These are phyloP conservation scores for Sylvilagus floridanus DNA, from an alignment of 2,797 vertebrate genomes.

Conservation along the genomic window DNA sequence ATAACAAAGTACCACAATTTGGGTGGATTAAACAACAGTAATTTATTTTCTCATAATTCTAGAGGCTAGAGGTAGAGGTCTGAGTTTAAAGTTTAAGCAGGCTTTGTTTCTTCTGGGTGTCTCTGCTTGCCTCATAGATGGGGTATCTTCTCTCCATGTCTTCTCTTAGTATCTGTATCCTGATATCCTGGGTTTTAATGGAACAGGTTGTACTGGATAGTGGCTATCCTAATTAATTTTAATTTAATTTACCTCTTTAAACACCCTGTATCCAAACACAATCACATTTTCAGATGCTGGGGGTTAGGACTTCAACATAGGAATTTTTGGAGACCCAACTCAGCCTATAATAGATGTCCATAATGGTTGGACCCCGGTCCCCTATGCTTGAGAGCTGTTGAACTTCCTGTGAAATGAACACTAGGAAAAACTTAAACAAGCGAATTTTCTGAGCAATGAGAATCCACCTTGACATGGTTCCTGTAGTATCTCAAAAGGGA, in stretches of 20 bases:
- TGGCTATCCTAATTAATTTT: not conserved
- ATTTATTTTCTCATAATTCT: too few species aligned
- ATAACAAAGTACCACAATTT: not conserved
- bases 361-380: not conserved
- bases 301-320: too few species aligned
- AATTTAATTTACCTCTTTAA: not conserved
- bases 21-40: too few species aligned
- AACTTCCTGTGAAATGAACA: not conserved
- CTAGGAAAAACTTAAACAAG: not conserved
- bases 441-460: not conserved
- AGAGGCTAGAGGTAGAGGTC: too few species aligned
- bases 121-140: not conserved
- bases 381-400: not conserved
- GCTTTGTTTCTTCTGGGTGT: not conserved
- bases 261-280: not conserved
- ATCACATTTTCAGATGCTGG: not conserved
- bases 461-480: not conserved
- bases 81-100: not conserved
- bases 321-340: not conserved
- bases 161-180: not conserved
- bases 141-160: not conserved
- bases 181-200: not conserved
- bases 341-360: not conserved
- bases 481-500: not conserved
- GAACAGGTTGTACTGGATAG: not conserved